Conservation (phyloP, 2,888 invertebrate genomes). For the Netelia virgata region DNA sequence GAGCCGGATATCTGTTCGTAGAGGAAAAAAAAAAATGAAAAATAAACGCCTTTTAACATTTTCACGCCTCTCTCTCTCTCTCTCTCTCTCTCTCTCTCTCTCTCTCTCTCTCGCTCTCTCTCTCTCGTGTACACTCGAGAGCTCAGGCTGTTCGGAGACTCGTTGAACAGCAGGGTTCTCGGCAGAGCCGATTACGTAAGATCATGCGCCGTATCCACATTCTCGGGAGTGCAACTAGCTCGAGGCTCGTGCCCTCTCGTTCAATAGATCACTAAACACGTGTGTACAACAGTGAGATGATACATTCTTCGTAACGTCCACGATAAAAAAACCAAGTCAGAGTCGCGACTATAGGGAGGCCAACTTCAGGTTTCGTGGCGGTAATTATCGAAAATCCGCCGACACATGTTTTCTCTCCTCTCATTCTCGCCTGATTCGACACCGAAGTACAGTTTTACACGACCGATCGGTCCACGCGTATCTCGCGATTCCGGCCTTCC, state of each 20-base stretch:
- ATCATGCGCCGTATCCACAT: slow-evolving; percentile 46
- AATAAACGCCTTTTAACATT: slow-evolving; percentile 59
- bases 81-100: not conserved
- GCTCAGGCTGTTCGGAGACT: no score
- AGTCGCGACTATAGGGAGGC: not conserved
- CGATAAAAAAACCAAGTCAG: not conserved
- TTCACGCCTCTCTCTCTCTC: slow-evolving; percentile 50
- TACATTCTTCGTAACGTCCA: not conserved
- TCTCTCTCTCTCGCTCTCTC: slow-evolving; percentile 12
- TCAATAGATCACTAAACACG: slow-evolving; percentile 19
- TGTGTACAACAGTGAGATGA: not conserved
- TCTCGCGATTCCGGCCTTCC: not conserved
- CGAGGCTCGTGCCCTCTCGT: slow-evolving; percentile 49
- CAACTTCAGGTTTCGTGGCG: slow-evolving; percentile 16
- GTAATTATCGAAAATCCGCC: slow-evolving; percentile 58
- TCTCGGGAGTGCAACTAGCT: slow-evolving; percentile 61
- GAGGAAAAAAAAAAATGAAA: not conserved
- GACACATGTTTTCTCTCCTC: slow-evolving; percentile 57
- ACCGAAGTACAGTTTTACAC: not conserved
- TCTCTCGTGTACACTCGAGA: no score
- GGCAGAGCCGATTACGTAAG: slow-evolving; percentile 59
- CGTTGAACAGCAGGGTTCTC: slow-evolving; percentile 26
- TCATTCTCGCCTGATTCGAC: slow-evolving; percentile 19
- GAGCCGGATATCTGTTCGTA: slow-evolving; percentile 52
- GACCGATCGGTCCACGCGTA: slow-evolving; percentile 7